These are phyloP conservation scores for Paramormyrops kingsleyae DNA, from an alignment of 2,113 vertebrate genomes.

Conservation along the genomic window DNA sequence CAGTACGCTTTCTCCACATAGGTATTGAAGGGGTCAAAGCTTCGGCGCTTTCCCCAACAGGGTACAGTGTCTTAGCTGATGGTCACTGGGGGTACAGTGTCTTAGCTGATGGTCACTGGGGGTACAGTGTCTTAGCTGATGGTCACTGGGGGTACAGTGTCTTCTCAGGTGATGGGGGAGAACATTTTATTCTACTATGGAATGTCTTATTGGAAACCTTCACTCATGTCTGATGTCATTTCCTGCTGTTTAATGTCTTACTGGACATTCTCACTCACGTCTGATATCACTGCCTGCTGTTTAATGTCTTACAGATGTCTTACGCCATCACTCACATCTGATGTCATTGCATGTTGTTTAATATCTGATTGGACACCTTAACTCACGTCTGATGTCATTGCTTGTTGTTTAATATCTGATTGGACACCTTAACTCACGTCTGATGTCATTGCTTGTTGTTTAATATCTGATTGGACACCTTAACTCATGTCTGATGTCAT, in stretches of 20 bases:
- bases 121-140: neutral
- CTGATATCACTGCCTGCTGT: neutral
- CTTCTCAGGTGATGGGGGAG: neutral
- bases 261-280: neutral
- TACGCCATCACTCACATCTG: neutral
- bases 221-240: neutral
- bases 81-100: neutral
- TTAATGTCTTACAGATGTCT: neutral
- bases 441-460: neutral
- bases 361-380: neutral
- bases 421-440: too few species aligned
- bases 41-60: too few species aligned
- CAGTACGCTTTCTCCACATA: too few species aligned
- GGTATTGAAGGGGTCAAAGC: too few species aligned
- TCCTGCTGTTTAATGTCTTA: neutral
- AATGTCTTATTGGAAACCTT: neutral
- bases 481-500: too few species aligned
- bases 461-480: too few species aligned
- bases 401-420: neutral
- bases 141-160: neutral
- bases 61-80: neutral
- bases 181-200: neutral
- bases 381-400: neutral
- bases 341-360: neutral
- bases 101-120: neutral